These are phyloP conservation scores for Oostethus manadensis DNA, from an alignment of 2,113 vertebrate species.

Conservation along the genomic window DNA sequence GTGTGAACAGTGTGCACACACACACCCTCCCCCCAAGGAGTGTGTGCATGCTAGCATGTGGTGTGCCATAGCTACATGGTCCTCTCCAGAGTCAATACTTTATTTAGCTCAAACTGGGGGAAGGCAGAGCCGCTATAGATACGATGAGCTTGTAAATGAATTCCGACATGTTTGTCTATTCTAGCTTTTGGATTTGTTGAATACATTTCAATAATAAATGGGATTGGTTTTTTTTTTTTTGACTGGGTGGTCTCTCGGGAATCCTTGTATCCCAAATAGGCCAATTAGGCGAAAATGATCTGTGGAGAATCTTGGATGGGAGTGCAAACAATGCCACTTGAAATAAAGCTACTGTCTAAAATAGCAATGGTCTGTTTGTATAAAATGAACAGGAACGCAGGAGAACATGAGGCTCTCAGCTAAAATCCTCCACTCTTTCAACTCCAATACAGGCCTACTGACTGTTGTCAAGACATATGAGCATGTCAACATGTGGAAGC, in stretches of 20 bases:
- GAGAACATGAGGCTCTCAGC: too few relatives aligned
- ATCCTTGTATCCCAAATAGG: constrained; percentile 43
- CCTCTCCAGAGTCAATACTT: constrained; percentile 60
- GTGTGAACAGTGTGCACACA: constrained; percentile 18
- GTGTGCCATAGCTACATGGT: constrained; percentile 57
- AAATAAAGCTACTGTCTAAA: constrained; percentile 31
- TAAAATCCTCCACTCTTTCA: too few relatives aligned
- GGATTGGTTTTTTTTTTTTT: constrained; percentile 29
- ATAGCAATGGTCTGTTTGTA: neutral
- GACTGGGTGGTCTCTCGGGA: constrained; percentile 54
- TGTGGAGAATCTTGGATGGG: constrained; percentile 20
- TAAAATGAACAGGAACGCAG: too few relatives aligned
- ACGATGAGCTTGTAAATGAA: constrained; percentile 65
- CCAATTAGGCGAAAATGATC: constrained; percentile 37
- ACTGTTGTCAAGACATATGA: too few relatives aligned
- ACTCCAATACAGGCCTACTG: too few relatives aligned
- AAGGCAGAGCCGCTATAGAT: constrained; percentile 32
- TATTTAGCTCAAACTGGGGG: constrained; percentile 42
- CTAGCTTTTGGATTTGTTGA: constrained; percentile 76
- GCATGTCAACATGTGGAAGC: too few relatives aligned
- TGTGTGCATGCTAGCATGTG: constrained; percentile 68
- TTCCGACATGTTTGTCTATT: constrained; percentile 70
- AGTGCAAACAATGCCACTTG: constrained; percentile 23
- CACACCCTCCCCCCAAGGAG: neutral
- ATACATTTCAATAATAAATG: constrained; percentile 79